Evolutionary conservation across 2,888 invertebrate genomes (phyloP).

Genomic region (Griposia aprilina): DNA sequence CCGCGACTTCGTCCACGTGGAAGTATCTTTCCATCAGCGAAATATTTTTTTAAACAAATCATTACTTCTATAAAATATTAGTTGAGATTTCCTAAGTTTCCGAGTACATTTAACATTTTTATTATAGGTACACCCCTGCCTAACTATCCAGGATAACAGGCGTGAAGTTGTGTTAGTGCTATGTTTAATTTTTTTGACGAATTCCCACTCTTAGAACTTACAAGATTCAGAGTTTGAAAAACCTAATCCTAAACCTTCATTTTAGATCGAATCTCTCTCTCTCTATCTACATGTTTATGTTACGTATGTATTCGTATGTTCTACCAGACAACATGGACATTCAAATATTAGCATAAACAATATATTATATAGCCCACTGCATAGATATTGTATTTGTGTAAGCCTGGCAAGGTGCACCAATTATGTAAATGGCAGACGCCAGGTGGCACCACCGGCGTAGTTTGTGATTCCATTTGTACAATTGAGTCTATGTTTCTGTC

Average conservation of each 20-base stretch:
- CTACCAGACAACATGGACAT: not conserved
- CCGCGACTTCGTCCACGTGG: not conserved
- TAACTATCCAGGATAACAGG: not conserved
- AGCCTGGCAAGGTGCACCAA: constrained; percentile 60
- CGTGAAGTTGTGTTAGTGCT: not conserved
- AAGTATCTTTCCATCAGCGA: not conserved
- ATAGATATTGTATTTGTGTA: constrained; percentile 42
- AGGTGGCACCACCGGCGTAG: constrained; percentile 50
- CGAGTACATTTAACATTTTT: not conserved
- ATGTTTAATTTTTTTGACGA: not conserved
- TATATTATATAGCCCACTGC: not conserved
- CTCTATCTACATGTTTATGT: not conserved
- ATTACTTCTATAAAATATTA: too few relatives aligned
- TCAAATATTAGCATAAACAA: constrained; percentile 44
- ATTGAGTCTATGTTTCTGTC: constrained; percentile 55
- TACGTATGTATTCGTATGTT: not conserved
- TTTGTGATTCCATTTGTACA: constrained; percentile 62
- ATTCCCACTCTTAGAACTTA: not conserved
- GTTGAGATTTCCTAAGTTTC: not conserved
- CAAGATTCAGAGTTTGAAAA: not conserved
- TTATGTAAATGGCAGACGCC: constrained; percentile 62
- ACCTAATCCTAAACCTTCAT: not conserved
- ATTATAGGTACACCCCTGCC: not conserved
- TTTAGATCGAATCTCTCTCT: constrained; percentile 1
- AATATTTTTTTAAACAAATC: too few relatives aligned